Base-by-base conservation (phyloP, 2,113 vertebrate genomes). In the Nibea coibor region DNA sequence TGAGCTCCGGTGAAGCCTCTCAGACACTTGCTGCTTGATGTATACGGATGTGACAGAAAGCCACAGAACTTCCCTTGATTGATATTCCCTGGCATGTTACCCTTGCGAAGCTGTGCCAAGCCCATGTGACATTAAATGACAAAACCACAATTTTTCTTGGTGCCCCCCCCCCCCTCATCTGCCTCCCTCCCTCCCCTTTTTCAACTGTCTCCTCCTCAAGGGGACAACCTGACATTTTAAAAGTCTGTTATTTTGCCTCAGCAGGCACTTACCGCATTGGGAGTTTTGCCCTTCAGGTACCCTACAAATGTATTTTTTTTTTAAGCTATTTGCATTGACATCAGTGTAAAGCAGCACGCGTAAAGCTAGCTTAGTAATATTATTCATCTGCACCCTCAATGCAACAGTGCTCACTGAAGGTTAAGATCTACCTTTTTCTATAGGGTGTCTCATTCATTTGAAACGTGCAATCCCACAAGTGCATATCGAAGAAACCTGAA, bases 191-290 rank as follows among this genome's bases (percentile, higher is more conserved):
- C 31, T 24, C 7, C 15, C 10, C 20, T n/a, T 66, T 61, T 75
- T 79, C 72, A 82, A 47, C 80, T 72, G 62, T 86, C 89, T 89
- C 71, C 89, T 89, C 74, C 86, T 92, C 76, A 83, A 91, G 90
- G 86, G 86, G 87, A 91, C 82, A 90, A 62, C 64, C 80, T 92
- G 89, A 91, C 89, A 92, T 92, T 89, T 88, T 83, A 75, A 85
- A 90, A 88, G 78, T 88, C 81, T 92, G 89, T 90, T 88, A 88
- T 87, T 92, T 91, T 90, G 81, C 84, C 88, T 87, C 89, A 91
- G 88, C 89, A 79, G 78, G 80, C 83, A 79, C 74, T 88, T 58
- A 61, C 73, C n/a, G 47, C 78, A 82, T 82, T 77, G 79, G 77
- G 81, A 74, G 63, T 68, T 83, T 87, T 89, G 90, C 91, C 89